Evolutionary conservation across 2,888 invertebrate species (phyloP).

Genomic region (Nomada ruficornis): DNA sequence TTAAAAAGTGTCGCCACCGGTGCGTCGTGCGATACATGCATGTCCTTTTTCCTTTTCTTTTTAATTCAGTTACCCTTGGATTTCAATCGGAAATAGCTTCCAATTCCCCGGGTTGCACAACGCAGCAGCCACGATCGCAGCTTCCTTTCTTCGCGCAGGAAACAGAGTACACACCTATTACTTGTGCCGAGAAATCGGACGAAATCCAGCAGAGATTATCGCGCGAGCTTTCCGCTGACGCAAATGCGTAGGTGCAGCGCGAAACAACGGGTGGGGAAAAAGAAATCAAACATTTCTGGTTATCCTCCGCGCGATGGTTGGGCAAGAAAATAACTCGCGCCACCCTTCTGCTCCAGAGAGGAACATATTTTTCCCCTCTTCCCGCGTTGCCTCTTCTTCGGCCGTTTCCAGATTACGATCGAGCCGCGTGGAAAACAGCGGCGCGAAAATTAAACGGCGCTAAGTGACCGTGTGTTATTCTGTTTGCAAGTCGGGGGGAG

Average conservation of each 20-base stretch:
- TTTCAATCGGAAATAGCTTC: too few relatives aligned
- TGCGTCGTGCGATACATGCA: neutral
- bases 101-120: neutral
- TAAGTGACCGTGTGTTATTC: conserved; percentile 71
- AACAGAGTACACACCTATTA: conserved; percentile 23
- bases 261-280: conserved; percentile 58
- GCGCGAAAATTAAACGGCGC: conserved; percentile 59
- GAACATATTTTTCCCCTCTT: conserved; percentile 48
- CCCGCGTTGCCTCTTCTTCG: neutral
- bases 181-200: conserved; percentile 23
- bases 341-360: conserved; percentile 44
- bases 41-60: neutral
- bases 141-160: conserved; percentile 11
- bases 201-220: conserved; percentile 35
- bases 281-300: conserved; percentile 77
- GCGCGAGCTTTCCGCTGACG: conserved; percentile 60
- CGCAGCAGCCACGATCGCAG: neutral
- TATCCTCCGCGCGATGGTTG: conserved; percentile 69
- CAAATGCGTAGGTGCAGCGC: conserved; percentile 69
- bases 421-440: conserved; percentile 22
- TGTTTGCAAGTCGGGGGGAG: conserved; percentile 55
- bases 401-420: neutral
- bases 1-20: conserved; percentile 9
- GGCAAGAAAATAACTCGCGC: conserved; percentile 68
- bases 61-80: neutral